phyloP scores from a whole-genome alignment of 2,797 vertebrate species.

The Rhabdophis nuchalis region DNA sequence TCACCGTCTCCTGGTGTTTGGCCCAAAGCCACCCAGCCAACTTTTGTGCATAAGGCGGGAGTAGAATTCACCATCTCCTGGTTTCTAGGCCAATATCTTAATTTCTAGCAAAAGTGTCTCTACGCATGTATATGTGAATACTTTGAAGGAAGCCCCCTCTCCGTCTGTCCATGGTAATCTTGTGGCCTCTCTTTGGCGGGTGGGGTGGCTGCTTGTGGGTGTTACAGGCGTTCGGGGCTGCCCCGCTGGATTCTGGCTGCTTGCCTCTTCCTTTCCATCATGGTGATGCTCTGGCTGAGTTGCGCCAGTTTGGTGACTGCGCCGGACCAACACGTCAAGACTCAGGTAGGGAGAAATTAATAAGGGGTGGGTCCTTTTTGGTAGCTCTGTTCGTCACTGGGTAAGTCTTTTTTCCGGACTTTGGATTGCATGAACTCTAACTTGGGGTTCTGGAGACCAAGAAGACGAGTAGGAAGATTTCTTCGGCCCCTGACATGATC shows the following conservation, averaged over 20 bases:
- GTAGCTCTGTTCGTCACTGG: accelerated
- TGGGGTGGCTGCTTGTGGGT: constrained; percentile 44
- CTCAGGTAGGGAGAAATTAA: constrained; percentile 74
- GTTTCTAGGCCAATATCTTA: neutral
- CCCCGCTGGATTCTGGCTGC: constrained; percentile 94
- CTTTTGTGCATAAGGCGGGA: neutral
- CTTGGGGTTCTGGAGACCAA: neutral
- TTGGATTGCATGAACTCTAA: neutral
- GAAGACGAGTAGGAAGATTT: neutral
- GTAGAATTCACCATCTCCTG: neutral
- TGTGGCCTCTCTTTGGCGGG: constrained; percentile 25
- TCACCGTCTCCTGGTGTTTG: neutral
- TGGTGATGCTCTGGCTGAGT: constrained; percentile 97
- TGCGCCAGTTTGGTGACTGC: constrained; percentile 92
- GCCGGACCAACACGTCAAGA: constrained; percentile 89
- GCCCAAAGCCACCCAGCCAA: neutral
- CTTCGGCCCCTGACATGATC: neutral
- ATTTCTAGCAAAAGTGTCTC: neutral
- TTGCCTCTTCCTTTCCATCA: constrained; percentile 91
- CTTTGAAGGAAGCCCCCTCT: neutral
- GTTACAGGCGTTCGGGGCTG: constrained; percentile 87
- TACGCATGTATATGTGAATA: neutral
- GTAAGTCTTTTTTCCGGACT: accelerated
- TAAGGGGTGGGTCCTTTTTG: neutral
- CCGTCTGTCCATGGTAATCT: constrained; percentile 30